Base-by-base conservation (phyloP, 1,140 invertebrate species). In the Drosophila tropicalis region DNA sequence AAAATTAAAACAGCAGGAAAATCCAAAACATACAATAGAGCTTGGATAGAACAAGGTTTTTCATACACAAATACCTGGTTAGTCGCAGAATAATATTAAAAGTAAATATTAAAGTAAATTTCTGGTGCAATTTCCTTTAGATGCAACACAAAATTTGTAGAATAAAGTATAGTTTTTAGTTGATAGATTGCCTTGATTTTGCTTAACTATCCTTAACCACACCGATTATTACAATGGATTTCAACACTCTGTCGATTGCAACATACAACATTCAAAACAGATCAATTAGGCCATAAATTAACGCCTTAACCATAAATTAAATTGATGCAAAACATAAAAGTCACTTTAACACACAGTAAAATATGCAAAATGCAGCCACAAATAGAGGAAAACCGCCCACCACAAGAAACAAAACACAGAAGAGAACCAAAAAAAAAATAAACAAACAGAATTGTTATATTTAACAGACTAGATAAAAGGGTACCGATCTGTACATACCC, bases 221-320 rank as follows among this genome's bases (percentile, higher is more conserved):
- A 66, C 39, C 60, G 67, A 62, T 81, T 29, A 76, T 80, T 84
- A 70, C 70, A 56, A 67, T 72, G 22, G 40, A 67, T 81, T 87
- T 76, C 75, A 64, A 82, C 82, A 86, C 74, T 67, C 41, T 41
- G 56, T 19, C 17, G 10, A 69, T 86, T 86, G 66, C 76, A 79
- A 71, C 82, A 82, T 60, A 51, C 73, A 83, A 51, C 73, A 83
- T 77, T 80, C 84, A 89, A 84, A 89, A 81, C 63, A 62, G 76
- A 89, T 77, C 84, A 87, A 87, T 87, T 87, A 87, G 84, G 70
- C 77, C 80, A 81, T 89, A 89, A 87, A 87, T 87, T 87, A 87
- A 87, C 84, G 84, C 84, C 84, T 80, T 36, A 80, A 56, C 80
- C 84, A 66, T 81, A 78, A 84, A 87, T 87, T 89, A 87, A 86